Evolutionary conservation across 2,888 invertebrate species (phyloP).

Genomic region (Myopa testacea): DNA sequence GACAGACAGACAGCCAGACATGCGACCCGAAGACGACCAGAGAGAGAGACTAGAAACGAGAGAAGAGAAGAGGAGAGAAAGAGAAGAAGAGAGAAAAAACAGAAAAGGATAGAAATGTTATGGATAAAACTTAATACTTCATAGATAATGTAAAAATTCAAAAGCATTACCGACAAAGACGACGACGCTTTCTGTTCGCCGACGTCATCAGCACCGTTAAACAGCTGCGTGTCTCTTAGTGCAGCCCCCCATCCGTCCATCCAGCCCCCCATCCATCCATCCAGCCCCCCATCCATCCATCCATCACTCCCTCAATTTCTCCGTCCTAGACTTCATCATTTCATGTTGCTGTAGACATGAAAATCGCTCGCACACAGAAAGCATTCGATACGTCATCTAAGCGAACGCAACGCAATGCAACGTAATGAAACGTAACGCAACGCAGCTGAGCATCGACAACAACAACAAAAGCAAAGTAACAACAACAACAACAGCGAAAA

Average conservation of each 20-base stretch:
- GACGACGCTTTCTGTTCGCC: neutral
- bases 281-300: neutral
- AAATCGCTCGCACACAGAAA: slow-evolving; percentile 15
- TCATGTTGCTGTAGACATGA: slow-evolving; percentile 6
- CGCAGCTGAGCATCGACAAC: slow-evolving; percentile 33
- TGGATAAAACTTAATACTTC: slow-evolving; percentile 3
- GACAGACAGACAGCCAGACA: slow-evolving; percentile 9
- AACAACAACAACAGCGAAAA: neutral
- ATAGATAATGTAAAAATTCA: neutral
- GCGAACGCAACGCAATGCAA: slow-evolving; percentile 17
- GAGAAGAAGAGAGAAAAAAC: neutral
- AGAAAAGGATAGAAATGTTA: neutral
- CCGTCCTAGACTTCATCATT: neutral
- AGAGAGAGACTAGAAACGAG: neutral
- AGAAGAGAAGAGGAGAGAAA: neutral
- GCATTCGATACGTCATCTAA: slow-evolving; percentile 50
- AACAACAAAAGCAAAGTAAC: slow-evolving; percentile 2
- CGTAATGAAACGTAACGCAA: slow-evolving; percentile 22
- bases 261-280: neutral
- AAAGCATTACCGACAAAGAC: slow-evolving; percentile 5
- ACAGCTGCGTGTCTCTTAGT: neutral
- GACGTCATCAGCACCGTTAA: slow-evolving; percentile 5
- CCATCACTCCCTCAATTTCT: neutral
- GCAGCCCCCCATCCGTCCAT: neutral
- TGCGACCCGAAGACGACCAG: neutral